phyloP scores from a whole-genome alignment of 2,797 vertebrate genomes.

The Myiothlypis chrysogaster region DNA sequence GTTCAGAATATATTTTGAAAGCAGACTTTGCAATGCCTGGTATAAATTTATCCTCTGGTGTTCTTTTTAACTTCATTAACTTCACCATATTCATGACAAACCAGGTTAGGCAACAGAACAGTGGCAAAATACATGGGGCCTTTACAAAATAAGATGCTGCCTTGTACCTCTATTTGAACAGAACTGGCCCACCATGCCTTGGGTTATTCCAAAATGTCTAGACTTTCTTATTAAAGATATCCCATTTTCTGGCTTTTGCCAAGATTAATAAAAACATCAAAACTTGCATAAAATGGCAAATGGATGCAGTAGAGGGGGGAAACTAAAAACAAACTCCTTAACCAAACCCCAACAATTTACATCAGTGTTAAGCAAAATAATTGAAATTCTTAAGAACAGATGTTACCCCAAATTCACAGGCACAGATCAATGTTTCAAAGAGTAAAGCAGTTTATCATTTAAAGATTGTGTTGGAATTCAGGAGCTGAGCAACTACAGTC shows the following conservation, averaged over 20 bases:
- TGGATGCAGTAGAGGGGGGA: background rate
- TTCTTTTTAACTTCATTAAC: background rate
- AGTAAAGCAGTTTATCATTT: background rate
- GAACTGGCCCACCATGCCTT: background rate
- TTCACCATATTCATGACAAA: background rate
- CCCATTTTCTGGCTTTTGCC: background rate
- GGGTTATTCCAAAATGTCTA: background rate
- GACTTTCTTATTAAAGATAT: background rate
- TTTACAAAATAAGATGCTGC: background rate
- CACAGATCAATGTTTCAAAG: background rate
- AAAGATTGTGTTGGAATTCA: background rate
- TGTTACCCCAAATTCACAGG: slow-evolving; percentile 22
- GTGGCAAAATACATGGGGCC: background rate
- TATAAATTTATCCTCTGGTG: background rate
- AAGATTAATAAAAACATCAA: background rate
- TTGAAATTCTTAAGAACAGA: background rate
- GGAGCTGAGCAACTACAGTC: background rate
- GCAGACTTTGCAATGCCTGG: background rate
- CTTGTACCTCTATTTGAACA: background rate
- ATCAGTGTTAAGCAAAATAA: background rate
- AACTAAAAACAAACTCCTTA: background rate
- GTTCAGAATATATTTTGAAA: background rate
- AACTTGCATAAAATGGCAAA: background rate
- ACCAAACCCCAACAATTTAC: background rate
- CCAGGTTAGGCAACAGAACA: background rate